Percentiles rank a stretch among this genome's conserved stretches.
Conservation (phyloP, 2,113 vertebrate species). For the Nycticebus coucang region DNA sequence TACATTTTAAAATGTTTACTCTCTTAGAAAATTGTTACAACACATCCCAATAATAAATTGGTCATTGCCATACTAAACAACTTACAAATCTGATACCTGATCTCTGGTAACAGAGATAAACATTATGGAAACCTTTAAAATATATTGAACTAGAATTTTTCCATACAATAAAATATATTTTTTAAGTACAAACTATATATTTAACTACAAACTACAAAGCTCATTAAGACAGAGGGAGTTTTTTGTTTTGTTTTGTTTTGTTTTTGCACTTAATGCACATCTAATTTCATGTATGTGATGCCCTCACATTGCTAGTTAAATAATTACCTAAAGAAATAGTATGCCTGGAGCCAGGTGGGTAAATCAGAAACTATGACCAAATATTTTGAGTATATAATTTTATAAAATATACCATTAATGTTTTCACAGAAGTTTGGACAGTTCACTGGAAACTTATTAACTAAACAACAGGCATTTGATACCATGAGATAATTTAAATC, state of each 20-base stretch:
- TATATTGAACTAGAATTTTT: neutral
- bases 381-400: neutral
- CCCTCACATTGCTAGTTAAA: neutral
- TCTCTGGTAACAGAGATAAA: neutral
- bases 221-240: neutral
- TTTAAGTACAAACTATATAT: neutral
- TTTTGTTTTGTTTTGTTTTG: neutral
- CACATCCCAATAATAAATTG: neutral
- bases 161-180: neutral
- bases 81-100: neutral
- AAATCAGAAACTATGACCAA: neutral
- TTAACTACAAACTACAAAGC: neutral
- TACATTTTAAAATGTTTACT: neutral
- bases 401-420: neutral
- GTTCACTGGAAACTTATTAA: neutral
- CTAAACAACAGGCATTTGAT: neutral
- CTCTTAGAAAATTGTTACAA: neutral
- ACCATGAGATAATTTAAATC: neutral
- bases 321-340: neutral
- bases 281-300: neutral
- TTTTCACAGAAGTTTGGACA: neutral
- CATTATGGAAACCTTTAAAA: neutral
- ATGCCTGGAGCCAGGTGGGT: rapidly evolving
- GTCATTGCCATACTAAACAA: neutral
- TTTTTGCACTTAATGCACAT: neutral